Conservation (phyloP, 2,797 vertebrate genomes). For the Lepus townsendii region DNA sequence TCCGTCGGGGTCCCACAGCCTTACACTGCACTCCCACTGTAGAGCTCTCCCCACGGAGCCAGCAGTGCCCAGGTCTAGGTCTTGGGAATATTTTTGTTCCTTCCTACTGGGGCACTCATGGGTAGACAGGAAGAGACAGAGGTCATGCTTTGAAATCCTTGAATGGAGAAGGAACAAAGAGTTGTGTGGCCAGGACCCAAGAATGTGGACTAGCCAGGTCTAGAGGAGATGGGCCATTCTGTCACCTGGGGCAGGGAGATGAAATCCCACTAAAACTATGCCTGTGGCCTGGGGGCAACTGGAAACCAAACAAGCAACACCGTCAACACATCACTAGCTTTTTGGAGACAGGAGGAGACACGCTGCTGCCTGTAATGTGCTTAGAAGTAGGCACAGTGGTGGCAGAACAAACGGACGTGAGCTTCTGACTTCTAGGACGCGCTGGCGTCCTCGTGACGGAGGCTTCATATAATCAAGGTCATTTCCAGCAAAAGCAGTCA, state of each 20-base stretch:
- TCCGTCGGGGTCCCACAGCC: not conserved
- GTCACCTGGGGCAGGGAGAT: not conserved
- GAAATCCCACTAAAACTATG: not conserved
- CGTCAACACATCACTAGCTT: not conserved
- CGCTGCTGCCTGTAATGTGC: not conserved
- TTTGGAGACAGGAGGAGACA: not conserved
- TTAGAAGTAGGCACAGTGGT: not conserved
- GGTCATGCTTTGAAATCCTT: not conserved
- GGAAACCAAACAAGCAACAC: not conserved
- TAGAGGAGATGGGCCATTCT: not conserved
- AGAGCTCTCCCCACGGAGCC: not conserved
- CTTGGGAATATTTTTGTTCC: not conserved
- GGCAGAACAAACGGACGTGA: not conserved
- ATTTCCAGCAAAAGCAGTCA: slow-evolving; percentile 7
- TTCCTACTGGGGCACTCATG: not conserved
- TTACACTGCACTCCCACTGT: not conserved
- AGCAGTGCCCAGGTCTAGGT: not conserved
- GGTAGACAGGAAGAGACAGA: not conserved
- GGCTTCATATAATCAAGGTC: not conserved
- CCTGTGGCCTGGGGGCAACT: not conserved
- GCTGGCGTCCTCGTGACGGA: not conserved
- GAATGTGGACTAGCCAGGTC: not conserved
- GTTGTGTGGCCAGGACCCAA: not conserved
- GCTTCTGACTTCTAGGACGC: not conserved
- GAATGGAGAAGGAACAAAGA: not conserved